A percentile compares a stretch with the other conserved stretches of the same genome.
Evolutionary conservation across 2,888 invertebrate species (phyloP).

Genomic region (Chirona hameri): DNA sequence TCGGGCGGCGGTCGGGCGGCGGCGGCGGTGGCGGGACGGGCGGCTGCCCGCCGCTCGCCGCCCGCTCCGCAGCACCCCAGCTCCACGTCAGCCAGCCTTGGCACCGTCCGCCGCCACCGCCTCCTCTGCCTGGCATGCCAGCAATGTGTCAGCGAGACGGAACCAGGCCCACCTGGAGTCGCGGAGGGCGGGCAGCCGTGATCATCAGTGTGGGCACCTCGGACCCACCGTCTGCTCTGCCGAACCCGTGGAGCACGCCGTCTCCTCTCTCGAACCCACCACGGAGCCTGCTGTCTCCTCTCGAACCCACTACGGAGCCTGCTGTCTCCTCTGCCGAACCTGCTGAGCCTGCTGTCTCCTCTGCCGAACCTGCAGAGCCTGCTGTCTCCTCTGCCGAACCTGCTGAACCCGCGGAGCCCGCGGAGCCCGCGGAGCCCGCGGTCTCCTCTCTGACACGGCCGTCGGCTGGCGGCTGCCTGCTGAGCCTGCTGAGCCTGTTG

Average conservation of each 20-base stretch:
- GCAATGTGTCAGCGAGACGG: conserved; percentile 4
- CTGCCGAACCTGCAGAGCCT: not conserved
- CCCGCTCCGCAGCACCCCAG: not conserved
- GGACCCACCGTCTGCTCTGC: not conserved
- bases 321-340: not conserved
- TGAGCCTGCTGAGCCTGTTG: not conserved
- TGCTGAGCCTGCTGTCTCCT: not conserved
- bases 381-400: no score
- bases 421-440: not conserved
- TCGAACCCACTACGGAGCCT: not conserved
- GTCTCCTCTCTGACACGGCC: not conserved
- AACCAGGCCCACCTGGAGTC: not conserved
- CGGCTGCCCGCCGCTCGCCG: not conserved
- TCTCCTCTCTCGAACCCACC: not conserved
- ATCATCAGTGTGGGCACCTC: not conserved
- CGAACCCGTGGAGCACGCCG: no score
- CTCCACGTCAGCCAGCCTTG: not conserved
- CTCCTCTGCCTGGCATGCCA: not conserved
- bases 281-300: not conserved
- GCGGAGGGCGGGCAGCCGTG: not conserved
- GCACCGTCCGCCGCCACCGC: not conserved
- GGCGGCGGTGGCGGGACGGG: not conserved
- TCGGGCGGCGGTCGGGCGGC: not conserved
- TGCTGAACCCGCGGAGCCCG: no score
- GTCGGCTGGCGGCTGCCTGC: not conserved